Base-by-base conservation (phyloP, 2,113 vertebrate species). In the Jaculus jaculus region DNA sequence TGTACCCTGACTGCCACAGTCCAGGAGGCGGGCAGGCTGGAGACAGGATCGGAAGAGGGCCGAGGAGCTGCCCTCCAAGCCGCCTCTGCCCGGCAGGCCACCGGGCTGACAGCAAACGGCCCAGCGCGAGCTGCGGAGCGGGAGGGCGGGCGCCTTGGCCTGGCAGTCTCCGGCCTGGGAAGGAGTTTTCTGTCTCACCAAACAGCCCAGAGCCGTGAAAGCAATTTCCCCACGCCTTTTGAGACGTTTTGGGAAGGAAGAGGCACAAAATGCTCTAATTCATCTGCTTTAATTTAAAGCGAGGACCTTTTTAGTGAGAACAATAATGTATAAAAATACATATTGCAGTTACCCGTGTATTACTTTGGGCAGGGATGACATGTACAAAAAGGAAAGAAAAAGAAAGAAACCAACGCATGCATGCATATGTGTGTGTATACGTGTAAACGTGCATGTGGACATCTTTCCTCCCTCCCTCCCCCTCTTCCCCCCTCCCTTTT, bases 271-370 rank as follows among this genome's bases (percentile, higher is more conserved):
- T 93, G 54, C 83, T 93, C 92, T 86, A 15, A 82, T 77, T 92
- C 51, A 47, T 80, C 83, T 84, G 54, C 92, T 94, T 92, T 94
- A 77, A 87, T 86, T 61, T 73, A 73, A 94, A 96, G 63, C 78
- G 78, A 26, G 74, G 60, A 77, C n/a, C 47, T 69, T 18, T 81
- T 80, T 68, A 84, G 42, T n/a, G 86, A 92, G 84, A 95, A 80
- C 39, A 81, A 74, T 85, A 90, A 90, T 95, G 23, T 61, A 84
- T 93, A 69, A 5, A 69, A 26, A 77, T 8, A 60, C 16, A 28
- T 39, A 65, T 8, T n/a, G 24, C 5, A 28, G 26, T 61, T 71
- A 9, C 60, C 47, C 47, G 84, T 81, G 47, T 84, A 51, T 81
- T 94, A 90, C 63, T 84, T 81, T 39, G 65, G 78, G 47, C 21